phyloP scores from a whole-genome alignment of 2,113 vertebrate genomes.

The Dascyllus trimaculatus region DNA sequence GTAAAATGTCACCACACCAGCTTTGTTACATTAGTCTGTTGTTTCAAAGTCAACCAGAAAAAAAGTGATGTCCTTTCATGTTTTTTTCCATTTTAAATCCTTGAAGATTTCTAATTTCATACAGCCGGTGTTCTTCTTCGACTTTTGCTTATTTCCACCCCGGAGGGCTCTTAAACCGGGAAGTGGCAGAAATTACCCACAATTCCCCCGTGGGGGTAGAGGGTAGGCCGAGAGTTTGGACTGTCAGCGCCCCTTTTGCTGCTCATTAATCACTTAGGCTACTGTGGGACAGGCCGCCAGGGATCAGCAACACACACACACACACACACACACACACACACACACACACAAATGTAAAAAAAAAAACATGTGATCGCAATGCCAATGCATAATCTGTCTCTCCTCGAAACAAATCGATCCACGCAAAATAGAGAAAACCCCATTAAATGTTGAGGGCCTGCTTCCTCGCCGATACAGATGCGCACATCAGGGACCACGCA shows the following conservation, averaged over 20 bases:
- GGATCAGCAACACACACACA: conserved; percentile 13
- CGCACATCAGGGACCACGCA: conserved; percentile 17
- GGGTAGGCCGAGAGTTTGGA: conserved; percentile 46
- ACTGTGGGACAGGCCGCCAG: conserved; percentile 49
- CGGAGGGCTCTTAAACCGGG: conserved; percentile 53
- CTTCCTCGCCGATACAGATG: conserved; percentile 37
- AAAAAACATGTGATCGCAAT: conserved; percentile 37
- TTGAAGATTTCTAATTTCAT: conserved; percentile 9
- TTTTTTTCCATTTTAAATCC: not conserved
- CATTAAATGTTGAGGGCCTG: conserved; percentile 32
- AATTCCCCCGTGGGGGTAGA: conserved; percentile 43
- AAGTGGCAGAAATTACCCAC: conserved; percentile 67
- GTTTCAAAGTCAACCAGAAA: no score
- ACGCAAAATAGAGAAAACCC: conserved; percentile 29
- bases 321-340: not conserved
- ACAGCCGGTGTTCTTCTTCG: conserved; percentile 7
- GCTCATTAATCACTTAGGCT: conserved; percentile 71
- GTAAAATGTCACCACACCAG: no score
- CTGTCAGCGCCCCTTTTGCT: conserved; percentile 58
- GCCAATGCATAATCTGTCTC: conserved; percentile 27
- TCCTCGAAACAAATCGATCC: conserved; percentile 38
- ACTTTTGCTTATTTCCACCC: conserved; percentile 19
- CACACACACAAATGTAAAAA: not conserved
- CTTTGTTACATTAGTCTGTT: no score
- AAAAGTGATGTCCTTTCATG: conserved; percentile 3